phyloP scores from a whole-genome alignment of 2,888 invertebrate genomes.

The Polia nebulosa region DNA sequence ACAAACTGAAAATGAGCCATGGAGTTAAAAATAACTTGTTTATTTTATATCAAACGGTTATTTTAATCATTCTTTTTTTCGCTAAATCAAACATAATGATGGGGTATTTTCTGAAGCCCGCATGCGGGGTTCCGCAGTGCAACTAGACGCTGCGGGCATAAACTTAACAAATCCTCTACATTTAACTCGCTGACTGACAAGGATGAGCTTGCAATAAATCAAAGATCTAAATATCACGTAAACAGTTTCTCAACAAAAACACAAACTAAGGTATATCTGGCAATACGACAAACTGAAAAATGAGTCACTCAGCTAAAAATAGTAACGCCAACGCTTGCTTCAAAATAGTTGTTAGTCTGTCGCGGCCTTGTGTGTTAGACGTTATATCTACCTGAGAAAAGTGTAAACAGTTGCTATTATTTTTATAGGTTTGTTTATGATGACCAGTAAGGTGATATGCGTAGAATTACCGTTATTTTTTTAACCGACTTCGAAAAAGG shows the following conservation, averaged over 20 bases:
- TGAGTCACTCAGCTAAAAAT: conserved; percentile 52
- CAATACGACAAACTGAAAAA: conserved; percentile 28
- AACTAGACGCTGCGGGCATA: not conserved
- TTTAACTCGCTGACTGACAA: no score
- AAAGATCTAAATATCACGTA: conserved; percentile 2
- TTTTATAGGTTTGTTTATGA: conserved; percentile 30
- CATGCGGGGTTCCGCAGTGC: not conserved
- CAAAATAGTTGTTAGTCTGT: conserved; percentile 43
- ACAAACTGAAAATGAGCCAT: conserved; percentile 37
- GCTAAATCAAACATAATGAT: no score
- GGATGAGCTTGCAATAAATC: not conserved
- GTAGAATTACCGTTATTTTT: not conserved
- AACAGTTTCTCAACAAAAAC: conserved; percentile 14
- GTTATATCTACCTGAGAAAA: conserved; percentile 17
- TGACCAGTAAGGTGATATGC: conserved; percentile 26
- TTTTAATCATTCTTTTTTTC: no score
- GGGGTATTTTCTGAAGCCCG: no score
- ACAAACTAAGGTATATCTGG: conserved; percentile 15
- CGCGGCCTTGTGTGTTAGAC: conserved; percentile 38
- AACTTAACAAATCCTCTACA: not conserved
- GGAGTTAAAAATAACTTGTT: conserved; percentile 32
- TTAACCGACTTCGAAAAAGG: not conserved
- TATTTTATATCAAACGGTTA: not conserved
- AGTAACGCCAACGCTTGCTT: conserved; percentile 46
- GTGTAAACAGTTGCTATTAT: conserved; percentile 46